Evolutionary conservation across 2,888 invertebrate genomes (phyloP), one percentile per base, ranked within the genome.

Genomic region (Ferdinandea cuprea): DNA sequence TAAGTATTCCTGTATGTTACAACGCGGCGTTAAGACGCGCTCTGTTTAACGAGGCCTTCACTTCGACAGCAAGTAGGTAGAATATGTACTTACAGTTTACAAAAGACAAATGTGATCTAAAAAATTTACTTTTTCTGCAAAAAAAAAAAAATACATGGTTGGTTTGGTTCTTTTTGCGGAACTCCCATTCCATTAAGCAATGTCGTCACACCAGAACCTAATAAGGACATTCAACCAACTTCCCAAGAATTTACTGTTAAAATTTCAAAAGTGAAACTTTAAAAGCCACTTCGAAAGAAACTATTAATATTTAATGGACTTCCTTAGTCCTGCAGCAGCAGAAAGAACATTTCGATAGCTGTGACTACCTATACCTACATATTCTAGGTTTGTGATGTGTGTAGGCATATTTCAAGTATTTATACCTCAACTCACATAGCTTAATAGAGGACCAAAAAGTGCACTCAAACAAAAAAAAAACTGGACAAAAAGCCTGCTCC

Each of bases 291-390:
- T 69, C 32, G 21, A 63, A 56, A 61, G 61, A 63, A 77, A 61
- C 77, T 77, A 69, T 69, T 63, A 61, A 69, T 61, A 52, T 69
- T 69, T 77, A 77, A 69, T 77, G 54, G 77, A 61, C 66, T 68
- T 69, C 61, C 77, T 54, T 69, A 61, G 52, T 69, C 19, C 69
- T 52, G 28, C 1, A 21, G 32, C 5, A 35, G 21, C 15, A 11
- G 30, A 21, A 3, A 58, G n/a, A 54, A 32, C 28, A 44, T 32
- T 25, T 61, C 19, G n/a, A 59, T 35, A 35, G 13, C 28, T 52
- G 2, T 44, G 9, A 25, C 35, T 42, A 19, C 28, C 6, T 44
- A 28, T 7, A 19, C 19, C 42, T 44, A 15, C 48, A 35, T 9
- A 25, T 2, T 25, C 2, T 5, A 25, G 21, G 58, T 40, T 56